Conservation (phyloP, 2,888 invertebrate species). For the Synanthedon myopaeformis region DNA sequence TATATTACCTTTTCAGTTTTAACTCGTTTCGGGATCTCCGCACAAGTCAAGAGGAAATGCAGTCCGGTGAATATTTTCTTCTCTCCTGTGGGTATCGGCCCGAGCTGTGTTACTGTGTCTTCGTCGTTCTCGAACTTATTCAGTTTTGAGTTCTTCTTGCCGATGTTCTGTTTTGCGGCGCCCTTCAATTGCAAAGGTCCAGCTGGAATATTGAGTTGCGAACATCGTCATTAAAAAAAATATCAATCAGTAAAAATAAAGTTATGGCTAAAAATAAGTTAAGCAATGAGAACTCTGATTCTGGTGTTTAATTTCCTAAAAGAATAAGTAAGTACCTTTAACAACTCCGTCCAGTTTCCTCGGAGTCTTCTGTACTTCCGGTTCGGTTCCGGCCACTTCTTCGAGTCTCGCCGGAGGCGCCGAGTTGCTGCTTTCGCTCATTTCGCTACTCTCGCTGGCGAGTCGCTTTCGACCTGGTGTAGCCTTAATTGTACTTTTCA, state of each 20-base stretch:
- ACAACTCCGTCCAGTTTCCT: constrained; percentile 61
- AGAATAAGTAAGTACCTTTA: constrained; percentile 33
- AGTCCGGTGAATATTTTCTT: constrained; percentile 64
- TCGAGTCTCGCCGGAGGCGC: constrained; percentile 46
- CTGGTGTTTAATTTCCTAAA: constrained; percentile 1
- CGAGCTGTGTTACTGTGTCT: constrained; percentile 56
- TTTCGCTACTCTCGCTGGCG: constrained; percentile 57
- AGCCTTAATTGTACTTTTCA: constrained; percentile 17
- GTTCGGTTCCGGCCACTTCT: constrained; percentile 64
- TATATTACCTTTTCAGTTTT: not conserved
- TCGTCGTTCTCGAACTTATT: constrained; percentile 59
- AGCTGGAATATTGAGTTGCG: constrained; percentile 21
- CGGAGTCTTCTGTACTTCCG: constrained; percentile 63
- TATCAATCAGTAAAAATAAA: too few species aligned
- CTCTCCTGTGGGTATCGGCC: constrained; percentile 65
- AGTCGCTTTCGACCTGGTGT: constrained; percentile 31
- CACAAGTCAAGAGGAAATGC: constrained; percentile 71
- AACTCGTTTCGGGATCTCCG: constrained; percentile 36
- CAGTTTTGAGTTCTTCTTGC: constrained; percentile 62
- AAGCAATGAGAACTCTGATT: constrained; percentile 1
- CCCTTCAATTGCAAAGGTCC: constrained; percentile 63
- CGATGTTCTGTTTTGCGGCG: constrained; percentile 60
- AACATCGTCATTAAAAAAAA: too few species aligned
- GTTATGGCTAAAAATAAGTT: too few species aligned
- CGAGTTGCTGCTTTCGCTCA: constrained; percentile 56